phyloP scores from a whole-genome alignment of 2,888 invertebrate genomes.

The Pediacus dermestoides region DNA sequence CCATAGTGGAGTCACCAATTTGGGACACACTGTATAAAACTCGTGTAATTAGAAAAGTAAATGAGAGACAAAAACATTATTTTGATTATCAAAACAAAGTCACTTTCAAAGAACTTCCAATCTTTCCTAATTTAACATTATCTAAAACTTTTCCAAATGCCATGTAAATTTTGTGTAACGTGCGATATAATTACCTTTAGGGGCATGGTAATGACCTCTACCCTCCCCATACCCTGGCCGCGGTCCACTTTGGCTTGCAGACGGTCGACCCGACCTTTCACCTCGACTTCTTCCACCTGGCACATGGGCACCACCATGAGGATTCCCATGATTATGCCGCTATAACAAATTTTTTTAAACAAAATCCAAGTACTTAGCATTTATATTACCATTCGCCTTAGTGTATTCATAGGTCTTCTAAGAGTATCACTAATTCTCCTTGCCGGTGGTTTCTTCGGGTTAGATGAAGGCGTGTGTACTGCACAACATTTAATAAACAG shows the following conservation, averaged over 20 bases:
- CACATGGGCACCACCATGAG: conserved; percentile 40
- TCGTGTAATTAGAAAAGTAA: too few relatives aligned
- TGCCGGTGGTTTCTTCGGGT: conserved; percentile 95
- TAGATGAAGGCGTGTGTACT: conserved; percentile 98
- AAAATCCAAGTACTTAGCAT: conserved; percentile 3
- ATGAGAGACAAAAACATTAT: too few relatives aligned
- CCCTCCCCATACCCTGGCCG: conserved; percentile 69
- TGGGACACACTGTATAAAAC: too few relatives aligned
- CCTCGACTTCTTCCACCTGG: conserved; percentile 45
- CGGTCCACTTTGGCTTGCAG: conserved; percentile 54
- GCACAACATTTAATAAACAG: conserved; percentile 99
- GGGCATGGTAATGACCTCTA: conserved; percentile 65
- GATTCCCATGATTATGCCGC: conserved; percentile 48
- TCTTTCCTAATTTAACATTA: too few relatives aligned
- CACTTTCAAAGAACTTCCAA: too few relatives aligned
- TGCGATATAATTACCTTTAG: conserved; percentile 56
- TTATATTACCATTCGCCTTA: conserved; percentile 73
- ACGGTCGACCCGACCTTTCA: conserved; percentile 46
- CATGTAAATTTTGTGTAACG: too few relatives aligned
- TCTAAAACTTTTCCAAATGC: too few relatives aligned
- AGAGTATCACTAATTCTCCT: conserved; percentile 89
- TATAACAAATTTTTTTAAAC: conserved; percentile 35
- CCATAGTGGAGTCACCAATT: too few relatives aligned
- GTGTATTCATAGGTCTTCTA: conserved; percentile 85
- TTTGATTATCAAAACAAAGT: too few relatives aligned